Base-by-base conservation (phyloP, 1,140 invertebrate species). In the Capitella teleta region DNA sequence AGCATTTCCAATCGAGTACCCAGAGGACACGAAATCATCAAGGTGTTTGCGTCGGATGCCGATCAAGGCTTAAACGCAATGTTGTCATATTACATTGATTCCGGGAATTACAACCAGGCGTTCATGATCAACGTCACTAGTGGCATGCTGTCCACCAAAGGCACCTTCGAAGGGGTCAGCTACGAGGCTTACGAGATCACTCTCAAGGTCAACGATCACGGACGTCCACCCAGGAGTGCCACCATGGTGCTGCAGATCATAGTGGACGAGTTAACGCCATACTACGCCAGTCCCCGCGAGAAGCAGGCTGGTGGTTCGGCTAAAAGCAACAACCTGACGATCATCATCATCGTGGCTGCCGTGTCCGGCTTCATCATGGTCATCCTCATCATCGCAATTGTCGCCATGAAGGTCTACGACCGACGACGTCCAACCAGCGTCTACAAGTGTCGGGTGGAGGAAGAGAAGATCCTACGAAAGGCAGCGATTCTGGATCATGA, bases 41-140 rank as follows among this genome's bases (percentile, higher is more conserved):
- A 40, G 28, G 14, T 55, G 6, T 21, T 19, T 10, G 53, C 53
- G 1, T 14, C 40, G 12, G 53, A 55, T 41, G 8, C 26, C 8
- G 53, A 55, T 28, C 24, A 38, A 23, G 41, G 43, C 49, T 23
- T 34, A 19, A 55, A 55, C 30, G 53, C 40, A n/a, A 53, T 40
- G 28, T 12, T 55, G 5, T 37, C 42, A 6, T 55, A 32, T 23
- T 23, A 2, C 14, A 6, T 47, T 8, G n/a, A 19, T 8, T 28
- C 45, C 14, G 18, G n/a, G 3, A 32, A 47, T n/a, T 21, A 45
- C 5, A 24, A 16, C 16, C 10, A 16, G 10, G 32, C 23, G 8
- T 45, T 45, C 43, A 5, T 25, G 2, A 45, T 45, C 26, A 4
- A 23, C 10, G 21, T 26, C 18, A 10, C n/a, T 18, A 45, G 43